Evolutionary conservation across 2,113 vertebrate genomes (phyloP), one percentile per base, ranked within the genome.

Genomic region (Ceuthmochares aereus): DNA sequence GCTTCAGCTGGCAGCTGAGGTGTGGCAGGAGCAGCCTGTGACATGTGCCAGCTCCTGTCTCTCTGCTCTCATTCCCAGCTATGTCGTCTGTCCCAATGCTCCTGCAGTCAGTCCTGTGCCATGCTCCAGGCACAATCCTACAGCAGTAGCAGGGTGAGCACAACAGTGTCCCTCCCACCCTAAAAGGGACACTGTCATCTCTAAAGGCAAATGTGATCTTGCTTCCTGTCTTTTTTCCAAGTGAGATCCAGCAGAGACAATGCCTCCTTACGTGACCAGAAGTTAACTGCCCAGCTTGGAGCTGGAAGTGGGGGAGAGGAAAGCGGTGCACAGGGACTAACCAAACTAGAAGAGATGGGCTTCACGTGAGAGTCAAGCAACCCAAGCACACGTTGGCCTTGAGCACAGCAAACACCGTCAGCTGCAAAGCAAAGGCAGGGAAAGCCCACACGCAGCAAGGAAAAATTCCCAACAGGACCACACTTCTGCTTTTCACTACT

Each of bases 341-440:
- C 32, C 37, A 29, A n/a, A 37, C 32, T 37, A 54, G 51, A 3
- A 19, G 12, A 36, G 18, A 52, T 20, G 21, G 20, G 55, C 13
- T 37, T 45, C 66, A 63, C 14, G 3, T 0, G 3, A 36, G 43
- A 45, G 58, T 67, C 8, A n/a, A 56, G 42, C 66, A 70, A 42
- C 32, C 56, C n/a, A 4, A 9, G n/a, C 20, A 27, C 47, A 47
- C 0, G 0, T 23, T 15, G 52, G 27, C 25, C 37, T 51, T 11
- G 2, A 68, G 54, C 49, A 20, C 51, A 66, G 32, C 34, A 55
- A 75, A 70, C 26, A 20, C 47, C 67, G 52, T 29, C 76, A 34
- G 84, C 67, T 51, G 36, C 67, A 58, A 12, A 51, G 55, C 26
- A 14, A 54, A 83, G 58, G 29, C 23, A 21, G 42, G 37, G 58